These are phyloP conservation scores for Burhinus oedicnemus DNA, from an alignment of 2,113 vertebrate species.

Conservation along the genomic window DNA sequence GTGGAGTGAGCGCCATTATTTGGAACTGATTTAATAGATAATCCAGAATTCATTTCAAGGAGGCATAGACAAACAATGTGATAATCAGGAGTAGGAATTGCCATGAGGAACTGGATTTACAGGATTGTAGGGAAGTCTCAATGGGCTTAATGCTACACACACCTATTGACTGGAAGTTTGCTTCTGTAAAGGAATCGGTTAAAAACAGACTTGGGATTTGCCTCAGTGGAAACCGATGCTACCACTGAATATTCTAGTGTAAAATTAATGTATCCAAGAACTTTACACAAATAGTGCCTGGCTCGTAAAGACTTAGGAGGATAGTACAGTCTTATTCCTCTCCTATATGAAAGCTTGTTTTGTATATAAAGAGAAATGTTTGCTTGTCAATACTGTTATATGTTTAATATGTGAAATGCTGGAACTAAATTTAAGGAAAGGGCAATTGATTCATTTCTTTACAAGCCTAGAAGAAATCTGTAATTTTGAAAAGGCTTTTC, in stretches of 20 bases:
- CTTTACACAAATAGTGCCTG: background rate
- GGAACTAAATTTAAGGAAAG: background rate
- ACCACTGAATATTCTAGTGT: background rate
- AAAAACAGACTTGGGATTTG: conserved; percentile 19
- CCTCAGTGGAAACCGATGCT: background rate
- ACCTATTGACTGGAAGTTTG: background rate
- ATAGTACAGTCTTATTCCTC: background rate
- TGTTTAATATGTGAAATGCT: background rate
- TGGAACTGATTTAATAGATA: background rate
- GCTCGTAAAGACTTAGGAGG: background rate
- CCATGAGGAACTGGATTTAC: background rate
- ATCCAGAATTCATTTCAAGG: background rate
- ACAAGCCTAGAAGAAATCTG: background rate
- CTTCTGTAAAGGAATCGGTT: background rate
- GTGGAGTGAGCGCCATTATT: background rate
- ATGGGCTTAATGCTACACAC: background rate
- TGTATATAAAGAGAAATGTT: background rate
- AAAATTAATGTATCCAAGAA: background rate
- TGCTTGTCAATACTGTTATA: background rate
- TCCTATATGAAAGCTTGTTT: background rate
- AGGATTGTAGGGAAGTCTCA: background rate
- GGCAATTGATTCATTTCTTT: background rate
- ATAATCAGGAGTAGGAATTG: background rate
- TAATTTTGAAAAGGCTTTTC: background rate
- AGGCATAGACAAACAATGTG: background rate